Conservation (phyloP, 2,797 vertebrate genomes). For the Morelia viridis region DNA sequence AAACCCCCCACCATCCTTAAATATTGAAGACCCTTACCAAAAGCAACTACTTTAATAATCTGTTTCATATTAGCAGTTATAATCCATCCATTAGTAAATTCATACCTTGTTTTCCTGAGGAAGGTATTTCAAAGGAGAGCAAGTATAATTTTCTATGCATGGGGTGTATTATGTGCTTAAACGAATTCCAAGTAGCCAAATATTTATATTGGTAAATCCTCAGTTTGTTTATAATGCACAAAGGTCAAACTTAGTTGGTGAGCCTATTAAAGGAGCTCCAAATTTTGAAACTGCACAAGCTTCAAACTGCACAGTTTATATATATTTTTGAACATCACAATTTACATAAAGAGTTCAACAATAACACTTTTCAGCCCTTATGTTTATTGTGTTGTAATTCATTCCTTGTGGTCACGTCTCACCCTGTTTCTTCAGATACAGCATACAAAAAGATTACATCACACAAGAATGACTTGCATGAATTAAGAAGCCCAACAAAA, state of each 20-base stretch:
- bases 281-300: background rate
- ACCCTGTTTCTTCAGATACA: background rate
- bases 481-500: background rate
- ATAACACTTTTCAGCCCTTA: constrained; percentile 16
- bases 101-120: background rate
- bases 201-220: background rate
- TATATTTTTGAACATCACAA: background rate
- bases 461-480: background rate
- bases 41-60: background rate
- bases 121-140: background rate
- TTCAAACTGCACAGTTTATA: too few relatives aligned
- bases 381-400: constrained; percentile 22
- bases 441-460: constrained; percentile 24
- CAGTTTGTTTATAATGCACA: constrained; percentile 13
- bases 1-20: background rate
- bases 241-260: background rate
- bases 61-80: background rate
- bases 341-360: background rate
- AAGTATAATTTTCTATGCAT: background rate
- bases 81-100: background rate
- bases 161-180: background rate
- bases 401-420: constrained; percentile 32
- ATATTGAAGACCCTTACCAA: background rate
- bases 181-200: constrained; percentile 33
- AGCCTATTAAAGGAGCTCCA: background rate